phyloP scores from a whole-genome alignment of 1,140 invertebrate species.

The Atta cephalotes region DNA sequence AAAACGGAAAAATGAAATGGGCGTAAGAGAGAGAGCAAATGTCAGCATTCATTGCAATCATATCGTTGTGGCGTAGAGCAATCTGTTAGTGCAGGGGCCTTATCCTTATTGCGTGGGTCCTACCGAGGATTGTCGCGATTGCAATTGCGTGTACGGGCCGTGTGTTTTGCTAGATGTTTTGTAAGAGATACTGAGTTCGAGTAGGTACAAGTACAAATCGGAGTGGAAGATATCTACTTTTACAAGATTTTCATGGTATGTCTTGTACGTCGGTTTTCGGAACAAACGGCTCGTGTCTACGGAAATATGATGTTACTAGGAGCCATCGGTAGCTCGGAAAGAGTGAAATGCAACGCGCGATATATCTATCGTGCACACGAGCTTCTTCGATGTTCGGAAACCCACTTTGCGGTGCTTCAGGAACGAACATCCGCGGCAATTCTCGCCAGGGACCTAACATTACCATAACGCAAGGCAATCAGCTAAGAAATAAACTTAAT shows the following conservation, averaged over 20 bases:
- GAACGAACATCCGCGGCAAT: constrained; percentile 45
- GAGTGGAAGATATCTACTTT: constrained; percentile 13
- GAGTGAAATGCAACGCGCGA: neutral
- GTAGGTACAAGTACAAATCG: constrained; percentile 31
- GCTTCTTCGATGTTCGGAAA: neutral
- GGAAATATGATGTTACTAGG: neutral
- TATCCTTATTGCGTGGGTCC: constrained; percentile 85
- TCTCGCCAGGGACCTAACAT: constrained; percentile 73
- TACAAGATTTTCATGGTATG: constrained; percentile 4
- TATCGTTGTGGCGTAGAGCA: constrained; percentile 84
- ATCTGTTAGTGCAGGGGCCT: constrained; percentile 87
- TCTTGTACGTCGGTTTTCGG: neutral
- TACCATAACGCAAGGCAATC: constrained; percentile 86
- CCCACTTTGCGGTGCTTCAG: neutral
- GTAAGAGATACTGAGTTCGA: neutral
- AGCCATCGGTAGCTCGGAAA: neutral
- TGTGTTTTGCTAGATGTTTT: neutral
- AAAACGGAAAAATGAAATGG: neutral
- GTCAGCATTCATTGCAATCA: constrained; percentile 69
- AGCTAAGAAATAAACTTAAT: constrained; percentile 86
- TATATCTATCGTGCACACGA: too few species aligned
- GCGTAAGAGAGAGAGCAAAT: constrained; percentile 38
- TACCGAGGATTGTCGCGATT: constrained; percentile 60
- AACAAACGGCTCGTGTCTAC: constrained; percentile 6
- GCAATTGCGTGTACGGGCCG: neutral